phyloP scores from a whole-genome alignment of 1,140 invertebrate genomes.

The Caerostris darwini region DNA sequence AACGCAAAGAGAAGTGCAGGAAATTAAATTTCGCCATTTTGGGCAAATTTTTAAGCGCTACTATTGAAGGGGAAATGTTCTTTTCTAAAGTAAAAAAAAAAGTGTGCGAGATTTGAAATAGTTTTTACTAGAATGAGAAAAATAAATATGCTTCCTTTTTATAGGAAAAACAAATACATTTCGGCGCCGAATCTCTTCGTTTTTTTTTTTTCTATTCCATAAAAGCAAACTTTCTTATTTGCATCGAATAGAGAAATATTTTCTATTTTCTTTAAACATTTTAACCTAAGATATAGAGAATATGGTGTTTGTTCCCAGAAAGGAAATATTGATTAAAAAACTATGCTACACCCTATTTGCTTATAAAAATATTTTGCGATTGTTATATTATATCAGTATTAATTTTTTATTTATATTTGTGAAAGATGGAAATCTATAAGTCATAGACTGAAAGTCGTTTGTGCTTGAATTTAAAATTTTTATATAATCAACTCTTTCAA shows the following conservation, averaged over 20 bases:
- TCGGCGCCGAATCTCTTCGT: neutral
- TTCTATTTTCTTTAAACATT: neutral
- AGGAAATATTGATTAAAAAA: too few relatives aligned
- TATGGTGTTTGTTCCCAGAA: too few relatives aligned
- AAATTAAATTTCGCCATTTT: conserved; percentile 2
- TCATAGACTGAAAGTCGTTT: too few relatives aligned
- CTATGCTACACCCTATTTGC: too few relatives aligned
- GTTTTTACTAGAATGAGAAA: conserved; percentile 1
- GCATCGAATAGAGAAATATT: neutral
- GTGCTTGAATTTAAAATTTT: too few relatives aligned
- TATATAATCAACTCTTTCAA: too few relatives aligned
- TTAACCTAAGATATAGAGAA: too few relatives aligned
- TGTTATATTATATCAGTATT: too few relatives aligned
- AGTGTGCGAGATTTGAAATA: neutral
- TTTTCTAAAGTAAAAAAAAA: neutral
- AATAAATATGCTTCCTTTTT: neutral
- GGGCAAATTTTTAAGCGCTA: neutral
- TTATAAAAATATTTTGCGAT: too few relatives aligned
- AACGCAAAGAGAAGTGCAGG: neutral
- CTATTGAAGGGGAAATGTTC: neutral
- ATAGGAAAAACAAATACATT: neutral
- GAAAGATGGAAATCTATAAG: too few relatives aligned
- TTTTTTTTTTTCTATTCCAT: neutral
- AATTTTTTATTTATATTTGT: too few relatives aligned
- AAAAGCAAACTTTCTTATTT: neutral